A percentile compares a stretch with the other conserved stretches of the same genome.
Conservation (phyloP, 2,113 vertebrate species). For the Coregonus clupeaformis region DNA sequence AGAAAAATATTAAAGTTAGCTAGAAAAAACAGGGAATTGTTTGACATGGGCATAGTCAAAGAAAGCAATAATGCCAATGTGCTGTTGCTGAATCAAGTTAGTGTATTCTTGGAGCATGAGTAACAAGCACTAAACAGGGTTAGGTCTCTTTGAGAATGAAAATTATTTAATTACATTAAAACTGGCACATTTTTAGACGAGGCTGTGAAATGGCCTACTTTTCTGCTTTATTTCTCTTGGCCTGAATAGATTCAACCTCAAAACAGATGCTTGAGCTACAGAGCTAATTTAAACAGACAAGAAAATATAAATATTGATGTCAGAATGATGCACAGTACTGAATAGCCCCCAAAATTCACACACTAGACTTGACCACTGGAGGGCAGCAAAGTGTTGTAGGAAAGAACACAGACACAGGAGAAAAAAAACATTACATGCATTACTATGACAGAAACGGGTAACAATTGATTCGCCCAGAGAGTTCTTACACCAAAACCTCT, state of each 20-base stretch:
- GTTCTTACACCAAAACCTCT: slow-evolving; percentile 16
- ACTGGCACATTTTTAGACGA: neutral
- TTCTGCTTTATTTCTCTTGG: neutral
- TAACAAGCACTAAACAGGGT: neutral
- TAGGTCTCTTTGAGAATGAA: neutral
- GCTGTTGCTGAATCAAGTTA: neutral
- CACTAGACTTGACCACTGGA: slow-evolving; percentile 41
- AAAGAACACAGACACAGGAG: neutral
- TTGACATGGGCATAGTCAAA: neutral
- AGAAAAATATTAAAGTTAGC: neutral
- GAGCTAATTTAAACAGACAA: neutral
- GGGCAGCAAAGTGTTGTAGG: slow-evolving; percentile 42
- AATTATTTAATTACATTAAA: neutral
- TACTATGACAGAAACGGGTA: neutral
- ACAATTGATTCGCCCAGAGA: slow-evolving; percentile 7
- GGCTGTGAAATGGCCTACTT: neutral
- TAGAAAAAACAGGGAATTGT: neutral
- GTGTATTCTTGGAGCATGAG: neutral
- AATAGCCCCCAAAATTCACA: neutral
- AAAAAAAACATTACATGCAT: neutral
- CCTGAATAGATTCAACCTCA: neutral
- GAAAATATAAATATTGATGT: neutral
- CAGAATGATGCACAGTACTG: neutral
- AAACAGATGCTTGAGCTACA: neutral
- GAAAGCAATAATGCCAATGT: neutral